These are phyloP conservation scores for Babyrousa celebensis DNA, from an alignment of 2,797 vertebrate genomes.

Conservation along the genomic window DNA sequence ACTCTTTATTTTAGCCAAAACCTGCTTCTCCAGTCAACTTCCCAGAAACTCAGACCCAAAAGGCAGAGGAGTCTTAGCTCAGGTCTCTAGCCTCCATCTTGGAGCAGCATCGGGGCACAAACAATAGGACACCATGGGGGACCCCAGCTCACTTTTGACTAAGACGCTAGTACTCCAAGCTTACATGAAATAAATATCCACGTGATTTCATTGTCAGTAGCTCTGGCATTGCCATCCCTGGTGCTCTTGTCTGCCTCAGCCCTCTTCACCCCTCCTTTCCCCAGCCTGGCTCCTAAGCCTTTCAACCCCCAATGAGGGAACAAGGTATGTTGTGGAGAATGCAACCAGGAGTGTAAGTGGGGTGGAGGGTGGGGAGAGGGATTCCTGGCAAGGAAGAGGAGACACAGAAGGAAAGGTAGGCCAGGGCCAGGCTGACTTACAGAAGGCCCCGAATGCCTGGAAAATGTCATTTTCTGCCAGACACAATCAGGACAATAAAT, in stretches of 20 bases:
- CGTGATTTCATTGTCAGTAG: neutral
- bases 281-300: neutral
- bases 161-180: neutral
- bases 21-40: neutral
- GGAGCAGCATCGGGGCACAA: neutral
- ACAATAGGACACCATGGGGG: fast-evolving
- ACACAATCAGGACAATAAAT: neutral
- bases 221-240: neutral
- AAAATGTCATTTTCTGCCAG: neutral
- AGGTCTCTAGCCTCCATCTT: neutral
- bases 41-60: neutral
- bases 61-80: neutral
- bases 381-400: too few relatives aligned
- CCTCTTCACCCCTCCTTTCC: too few relatives aligned
- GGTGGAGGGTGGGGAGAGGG: neutral
- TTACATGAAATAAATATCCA: fast-evolving
- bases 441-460: fast-evolving
- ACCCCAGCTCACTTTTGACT: neutral
- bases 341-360: fast-evolving
- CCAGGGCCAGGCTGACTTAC: neutral
- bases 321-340: fast-evolving
- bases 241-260: neutral
- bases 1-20: neutral
- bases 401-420: neutral
- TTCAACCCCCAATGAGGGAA: neutral